Evolutionary conservation across 2,888 invertebrate species (phyloP), one percentile per base, ranked within the genome.

Genomic region (Calliopum simillimum): DNA sequence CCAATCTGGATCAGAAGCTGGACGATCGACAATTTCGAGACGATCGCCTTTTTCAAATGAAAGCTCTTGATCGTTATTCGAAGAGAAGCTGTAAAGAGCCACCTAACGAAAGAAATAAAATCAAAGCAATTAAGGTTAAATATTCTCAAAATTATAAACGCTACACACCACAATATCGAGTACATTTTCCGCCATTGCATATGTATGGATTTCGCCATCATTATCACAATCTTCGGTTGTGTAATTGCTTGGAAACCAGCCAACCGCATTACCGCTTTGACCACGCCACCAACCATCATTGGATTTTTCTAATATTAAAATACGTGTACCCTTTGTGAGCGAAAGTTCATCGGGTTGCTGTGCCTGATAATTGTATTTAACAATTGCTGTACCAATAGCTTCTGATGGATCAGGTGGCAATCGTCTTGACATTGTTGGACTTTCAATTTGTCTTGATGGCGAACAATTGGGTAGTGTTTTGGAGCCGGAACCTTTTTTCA

Each of bases 211-310:
- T 51, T 94, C 93, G 80, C 95, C 95, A 79, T 96, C 95, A 44
- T 91, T 90, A 84, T 94, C 94, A 77, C 94, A 93, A 83, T 94
- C 94, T 86, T 95, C 95, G 82, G 95, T 95, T 74, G 98, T 98
- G 87, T 99, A 99, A 88, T 99, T 99, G 65, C 98, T 98, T 12
- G 99, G 99, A 86, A 99, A 99, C 99, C 99, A 80, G 88, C 90
- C 90, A 86, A 78, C 90, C 86, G 77, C 88, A 84, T 82, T 90
- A 88, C 71, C 87, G 85, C 87, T 90, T 87, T 95, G 95, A 64
- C 99, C 99, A 81, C 98, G 91, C 99, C 99, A 99, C 99, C 99
- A 99, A 73, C 96, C 98, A 87, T 99, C 99, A 78, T 97, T 97
- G 80, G 97, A 98, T 88, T 99, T 99, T 88, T 99, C 99, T 76